These are phyloP conservation scores for Yponomeuta evonymella DNA, from an alignment of 2,888 invertebrate genomes.

Conservation along the genomic window DNA sequence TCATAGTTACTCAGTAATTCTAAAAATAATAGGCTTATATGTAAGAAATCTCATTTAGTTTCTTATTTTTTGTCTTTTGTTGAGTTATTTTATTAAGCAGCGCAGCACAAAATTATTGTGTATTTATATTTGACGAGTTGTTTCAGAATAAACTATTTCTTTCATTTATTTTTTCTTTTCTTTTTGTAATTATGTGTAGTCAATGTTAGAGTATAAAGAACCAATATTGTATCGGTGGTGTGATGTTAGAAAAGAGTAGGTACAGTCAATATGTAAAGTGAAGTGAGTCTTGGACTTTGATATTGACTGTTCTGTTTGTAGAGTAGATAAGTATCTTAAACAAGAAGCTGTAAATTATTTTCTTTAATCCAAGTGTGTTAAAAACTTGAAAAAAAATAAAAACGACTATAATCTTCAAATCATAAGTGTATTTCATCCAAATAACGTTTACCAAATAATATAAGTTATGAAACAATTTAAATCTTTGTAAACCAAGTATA, in stretches of 20 bases:
- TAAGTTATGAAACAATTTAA: constrained; percentile 26
- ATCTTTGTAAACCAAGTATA: constrained; percentile 16
- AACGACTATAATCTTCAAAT: constrained; percentile 24
- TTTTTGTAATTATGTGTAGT: constrained; percentile 26
- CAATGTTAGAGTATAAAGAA: constrained; percentile 45
- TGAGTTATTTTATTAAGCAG: neutral
- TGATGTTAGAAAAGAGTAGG: constrained; percentile 45
- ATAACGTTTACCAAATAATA: constrained; percentile 22
- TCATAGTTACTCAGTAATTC: neutral
- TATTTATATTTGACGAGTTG: neutral
- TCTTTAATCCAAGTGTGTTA: constrained; percentile 1
- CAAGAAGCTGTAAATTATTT: neutral
- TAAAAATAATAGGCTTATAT: neutral
- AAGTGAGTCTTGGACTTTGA: neutral
- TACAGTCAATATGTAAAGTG: constrained; percentile 1
- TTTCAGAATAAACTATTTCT: neutral
- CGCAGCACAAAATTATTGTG: neutral
- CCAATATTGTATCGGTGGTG: constrained; percentile 40
- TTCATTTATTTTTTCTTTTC: neutral
- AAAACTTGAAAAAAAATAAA: constrained; percentile 21
- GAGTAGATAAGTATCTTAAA: neutral
- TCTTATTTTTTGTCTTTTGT: constrained; percentile 17
- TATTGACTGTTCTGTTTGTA: neutral
- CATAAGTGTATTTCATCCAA: constrained; percentile 26
- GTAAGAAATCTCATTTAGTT: neutral